Conservation (phyloP, 2,113 vertebrate species). For the Cavia porcellus region DNA sequence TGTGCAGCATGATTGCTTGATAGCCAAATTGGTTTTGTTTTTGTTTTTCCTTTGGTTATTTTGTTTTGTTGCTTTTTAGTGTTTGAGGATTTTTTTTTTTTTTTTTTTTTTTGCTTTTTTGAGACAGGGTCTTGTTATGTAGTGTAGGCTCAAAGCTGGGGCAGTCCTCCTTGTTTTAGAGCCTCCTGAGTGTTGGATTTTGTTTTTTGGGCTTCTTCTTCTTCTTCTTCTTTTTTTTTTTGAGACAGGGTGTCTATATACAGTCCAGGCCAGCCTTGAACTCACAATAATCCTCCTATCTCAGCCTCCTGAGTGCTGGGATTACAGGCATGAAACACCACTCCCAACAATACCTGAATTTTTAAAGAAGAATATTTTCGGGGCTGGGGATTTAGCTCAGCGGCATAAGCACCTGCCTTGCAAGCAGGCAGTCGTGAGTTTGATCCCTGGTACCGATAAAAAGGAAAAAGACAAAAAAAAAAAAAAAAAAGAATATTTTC, state of each 20-base stretch:
- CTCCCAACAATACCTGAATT: not conserved
- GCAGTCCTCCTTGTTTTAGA: not conserved
- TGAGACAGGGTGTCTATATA: not conserved
- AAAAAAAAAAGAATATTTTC: not conserved
- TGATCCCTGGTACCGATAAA: too few species aligned
- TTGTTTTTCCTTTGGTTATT: not conserved
- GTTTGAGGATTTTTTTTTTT: not conserved
- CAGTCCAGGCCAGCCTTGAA: not conserved
- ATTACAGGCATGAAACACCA: not conserved
- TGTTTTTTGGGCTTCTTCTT: not conserved
- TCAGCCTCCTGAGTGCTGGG: not conserved
- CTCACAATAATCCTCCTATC: not conserved
- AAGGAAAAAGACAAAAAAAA: too few species aligned
- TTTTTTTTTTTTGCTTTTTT: not conserved
- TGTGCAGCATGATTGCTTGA: not conserved
- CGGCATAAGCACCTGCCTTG: too few species aligned
- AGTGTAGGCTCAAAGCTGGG: not conserved
- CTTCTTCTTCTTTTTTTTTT: not conserved
- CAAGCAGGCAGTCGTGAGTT: too few species aligned
- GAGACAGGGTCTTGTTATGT: not conserved
- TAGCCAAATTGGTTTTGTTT: not conserved
- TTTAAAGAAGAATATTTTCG: not conserved
- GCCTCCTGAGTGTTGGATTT: not conserved
- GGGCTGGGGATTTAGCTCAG: too few species aligned
- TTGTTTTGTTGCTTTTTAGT: not conserved